Conservation (phyloP, 2,888 invertebrate genomes). For the Xestia xanthographa region DNA sequence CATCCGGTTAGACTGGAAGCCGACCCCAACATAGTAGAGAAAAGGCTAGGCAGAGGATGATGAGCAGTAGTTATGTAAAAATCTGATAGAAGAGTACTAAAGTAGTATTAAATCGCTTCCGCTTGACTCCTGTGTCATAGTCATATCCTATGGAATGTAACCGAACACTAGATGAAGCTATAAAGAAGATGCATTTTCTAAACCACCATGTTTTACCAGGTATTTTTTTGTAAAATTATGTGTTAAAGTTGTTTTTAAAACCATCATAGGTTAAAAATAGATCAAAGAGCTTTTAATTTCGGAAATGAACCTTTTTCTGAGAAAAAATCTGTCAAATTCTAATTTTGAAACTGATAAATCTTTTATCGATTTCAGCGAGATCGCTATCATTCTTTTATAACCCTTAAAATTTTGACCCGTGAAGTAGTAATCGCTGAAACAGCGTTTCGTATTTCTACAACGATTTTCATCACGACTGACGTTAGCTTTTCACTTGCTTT, state of each 20-base stretch:
- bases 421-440: too few relatives aligned
- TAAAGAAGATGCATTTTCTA: constrained; percentile 45
- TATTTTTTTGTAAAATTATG: constrained; percentile 24
- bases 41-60: background rate
- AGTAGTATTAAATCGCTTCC: constrained; percentile 26
- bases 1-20: too few relatives aligned
- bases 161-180: constrained; percentile 61
- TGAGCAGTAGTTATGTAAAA: background rate
- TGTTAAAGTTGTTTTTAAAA: background rate
- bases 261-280: background rate
- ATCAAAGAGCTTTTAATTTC: background rate
- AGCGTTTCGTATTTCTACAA: too few relatives aligned
- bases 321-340: background rate
- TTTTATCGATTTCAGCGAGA: background rate
- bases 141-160: constrained; percentile 49
- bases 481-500: too few relatives aligned
- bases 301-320: too few relatives aligned
- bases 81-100: too few relatives aligned
- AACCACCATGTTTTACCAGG: constrained; percentile 17
- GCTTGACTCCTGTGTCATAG: constrained; percentile 24
- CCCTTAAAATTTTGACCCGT: too few relatives aligned
- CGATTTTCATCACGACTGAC: too few relatives aligned
- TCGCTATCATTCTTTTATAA: background rate
- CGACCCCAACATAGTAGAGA: too few relatives aligned
- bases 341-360: background rate